phyloP scores from a whole-genome alignment of 2,113 vertebrate genomes.

The Crocuta crocuta region DNA sequence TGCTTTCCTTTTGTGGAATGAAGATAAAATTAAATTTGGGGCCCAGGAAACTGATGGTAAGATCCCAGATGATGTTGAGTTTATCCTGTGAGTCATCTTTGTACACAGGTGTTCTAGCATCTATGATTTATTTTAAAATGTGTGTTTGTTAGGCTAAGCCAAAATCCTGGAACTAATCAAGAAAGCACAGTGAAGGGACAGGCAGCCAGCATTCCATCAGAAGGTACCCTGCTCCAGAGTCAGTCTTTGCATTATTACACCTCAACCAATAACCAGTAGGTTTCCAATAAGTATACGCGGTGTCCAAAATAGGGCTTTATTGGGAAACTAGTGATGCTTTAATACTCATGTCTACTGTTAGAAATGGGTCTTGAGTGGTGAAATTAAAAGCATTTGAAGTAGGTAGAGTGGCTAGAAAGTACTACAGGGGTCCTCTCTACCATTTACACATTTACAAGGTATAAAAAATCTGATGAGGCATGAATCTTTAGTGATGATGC shows the following conservation, averaged over 20 bases:
- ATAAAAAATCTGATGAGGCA: background rate
- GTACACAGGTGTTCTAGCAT: background rate
- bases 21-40: background rate
- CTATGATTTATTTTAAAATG: background rate
- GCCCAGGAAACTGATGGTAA: background rate
- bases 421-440: background rate
- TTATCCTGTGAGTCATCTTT: background rate
- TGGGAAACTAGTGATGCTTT: background rate
- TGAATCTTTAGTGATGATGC: background rate
- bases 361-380: slow-evolving; percentile 26
- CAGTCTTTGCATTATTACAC: background rate
- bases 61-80: background rate
- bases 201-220: background rate
- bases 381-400: background rate
- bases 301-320: background rate
- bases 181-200: accelerated
- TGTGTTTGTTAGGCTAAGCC: background rate
- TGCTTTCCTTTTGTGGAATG: background rate
- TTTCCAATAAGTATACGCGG: background rate
- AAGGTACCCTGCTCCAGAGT: background rate
- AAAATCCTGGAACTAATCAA: background rate
- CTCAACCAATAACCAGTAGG: background rate
- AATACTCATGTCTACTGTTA: background rate
- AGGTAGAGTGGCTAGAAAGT: background rate
- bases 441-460: background rate